These are phyloP conservation scores for Microdon myrmicae DNA, from an alignment of 2,888 invertebrate species.

Conservation along the genomic window DNA sequence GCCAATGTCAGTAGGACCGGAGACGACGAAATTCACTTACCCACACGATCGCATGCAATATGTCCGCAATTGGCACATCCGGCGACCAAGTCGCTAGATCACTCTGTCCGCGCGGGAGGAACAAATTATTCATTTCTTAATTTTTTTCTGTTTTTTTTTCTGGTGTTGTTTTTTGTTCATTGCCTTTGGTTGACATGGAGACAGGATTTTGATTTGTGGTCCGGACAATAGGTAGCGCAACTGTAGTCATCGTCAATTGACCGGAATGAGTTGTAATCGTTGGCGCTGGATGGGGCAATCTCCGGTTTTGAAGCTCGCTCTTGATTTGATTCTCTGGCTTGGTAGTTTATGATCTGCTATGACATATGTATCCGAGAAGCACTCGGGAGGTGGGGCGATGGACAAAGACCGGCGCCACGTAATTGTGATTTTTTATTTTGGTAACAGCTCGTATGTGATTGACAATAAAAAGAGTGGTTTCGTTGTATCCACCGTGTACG, in stretches of 20 bases:
- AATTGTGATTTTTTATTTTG: conserved; percentile 44
- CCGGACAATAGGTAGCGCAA: conserved; percentile 33
- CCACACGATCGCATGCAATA: conserved; percentile 19
- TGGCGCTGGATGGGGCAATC: conserved; percentile 33
- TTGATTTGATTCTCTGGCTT: conserved; percentile 1
- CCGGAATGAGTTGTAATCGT: conserved; percentile 36
- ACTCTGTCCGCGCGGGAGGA: conserved; percentile 14
- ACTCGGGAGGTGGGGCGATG: conserved; percentile 4
- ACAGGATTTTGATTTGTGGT: conserved; percentile 47
- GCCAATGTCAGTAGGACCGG: background rate
- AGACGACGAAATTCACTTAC: conserved; percentile 5
- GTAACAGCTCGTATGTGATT: conserved; percentile 31
- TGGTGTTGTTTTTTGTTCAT: too few relatives aligned
- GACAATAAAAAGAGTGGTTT: conserved; percentile 24
- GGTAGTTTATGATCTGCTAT: conserved; percentile 34
- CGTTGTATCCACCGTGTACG: background rate
- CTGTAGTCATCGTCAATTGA: conserved; percentile 43
- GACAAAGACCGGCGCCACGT: conserved; percentile 29
- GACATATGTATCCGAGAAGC: conserved; percentile 20
- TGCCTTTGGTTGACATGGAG: conserved; percentile 20
- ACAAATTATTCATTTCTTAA: conserved; percentile 37
- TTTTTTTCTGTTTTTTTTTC: too few relatives aligned
- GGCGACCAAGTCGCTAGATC: conserved; percentile 15
- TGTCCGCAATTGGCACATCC: conserved; percentile 51
- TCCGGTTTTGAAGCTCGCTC: conserved; percentile 20